phyloP scores from a whole-genome alignment of 2,113 vertebrate genomes.

The Steatornis caripensis region DNA sequence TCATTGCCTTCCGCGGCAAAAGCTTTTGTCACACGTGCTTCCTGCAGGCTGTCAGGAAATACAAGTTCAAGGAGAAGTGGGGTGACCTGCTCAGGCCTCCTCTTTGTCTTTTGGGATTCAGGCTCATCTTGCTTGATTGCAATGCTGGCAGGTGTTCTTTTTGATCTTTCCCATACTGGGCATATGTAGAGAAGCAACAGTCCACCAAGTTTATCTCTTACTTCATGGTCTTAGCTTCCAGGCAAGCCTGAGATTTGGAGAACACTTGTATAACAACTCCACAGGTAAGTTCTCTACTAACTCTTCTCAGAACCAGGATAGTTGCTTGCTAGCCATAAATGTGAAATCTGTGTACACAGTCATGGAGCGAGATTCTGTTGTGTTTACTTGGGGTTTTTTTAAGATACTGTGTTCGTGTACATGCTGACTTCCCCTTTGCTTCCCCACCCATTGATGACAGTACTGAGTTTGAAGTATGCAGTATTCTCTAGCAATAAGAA shows the following conservation, averaged over 20 bases:
- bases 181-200: not conserved
- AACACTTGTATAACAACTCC: not conserved
- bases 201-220: not conserved
- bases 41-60: not conserved
- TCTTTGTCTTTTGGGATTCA: not conserved
- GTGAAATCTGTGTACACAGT: not conserved
- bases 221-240: not conserved
- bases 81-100: not conserved
- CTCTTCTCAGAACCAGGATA: not conserved
- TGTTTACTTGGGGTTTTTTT: not conserved
- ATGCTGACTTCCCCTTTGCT: not conserved
- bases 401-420: not conserved
- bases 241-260: not conserved
- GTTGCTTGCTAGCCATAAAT: not conserved
- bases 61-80: not conserved
- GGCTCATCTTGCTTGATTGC: not conserved
- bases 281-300: not conserved
- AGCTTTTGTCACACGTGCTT: not conserved
- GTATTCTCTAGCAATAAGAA: not conserved
- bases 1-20: not conserved
- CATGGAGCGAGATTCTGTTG: not conserved
- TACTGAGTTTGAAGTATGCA: not conserved
- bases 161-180: not conserved
- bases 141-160: not conserved
- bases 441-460: not conserved